phyloP scores from a whole-genome alignment of 2,888 invertebrate genomes.

The Lottia gigantea region DNA sequence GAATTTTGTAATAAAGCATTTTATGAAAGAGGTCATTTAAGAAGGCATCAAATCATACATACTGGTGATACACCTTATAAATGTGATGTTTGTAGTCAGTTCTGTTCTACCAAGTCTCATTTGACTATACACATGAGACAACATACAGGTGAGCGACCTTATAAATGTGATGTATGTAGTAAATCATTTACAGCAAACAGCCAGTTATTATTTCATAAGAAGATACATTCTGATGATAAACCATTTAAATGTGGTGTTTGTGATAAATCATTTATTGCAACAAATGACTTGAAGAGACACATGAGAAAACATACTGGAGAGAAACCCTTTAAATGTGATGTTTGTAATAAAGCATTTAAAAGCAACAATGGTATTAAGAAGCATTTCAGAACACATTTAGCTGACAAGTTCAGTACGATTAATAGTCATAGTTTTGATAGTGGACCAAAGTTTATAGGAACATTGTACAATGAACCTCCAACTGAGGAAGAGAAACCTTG shows the following conservation, averaged over 20 bases:
- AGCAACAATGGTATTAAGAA: background rate
- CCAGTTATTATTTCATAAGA: constrained; percentile 6
- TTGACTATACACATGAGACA: background rate
- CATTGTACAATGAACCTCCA: too few relatives aligned
- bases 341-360: constrained; percentile 23
- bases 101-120: background rate
- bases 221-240: constrained; percentile 15
- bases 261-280: constrained; percentile 15
- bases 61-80: background rate
- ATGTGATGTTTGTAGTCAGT: constrained; percentile 3
- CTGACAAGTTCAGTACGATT: background rate
- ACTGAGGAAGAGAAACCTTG: too few relatives aligned
- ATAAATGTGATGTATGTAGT: background rate
- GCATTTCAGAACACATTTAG: background rate
- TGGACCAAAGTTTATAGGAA: too few relatives aligned
- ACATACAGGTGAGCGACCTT: background rate
- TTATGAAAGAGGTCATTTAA: constrained; percentile 10
- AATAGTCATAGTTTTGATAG: too few relatives aligned
- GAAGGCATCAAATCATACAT: background rate
- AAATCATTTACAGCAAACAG: background rate
- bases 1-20: constrained; percentile 19
- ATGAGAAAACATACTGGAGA: constrained; percentile 27
- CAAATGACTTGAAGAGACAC: constrained; percentile 18
- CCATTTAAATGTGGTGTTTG: constrained; percentile 19
- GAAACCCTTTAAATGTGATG: constrained; percentile 27